Percentiles rank a stretch among this genome's conserved stretches.
Evolutionary conservation across 2,797 vertebrate genomes (phyloP).

Genomic region (Pelodytes ibericus): DNA sequence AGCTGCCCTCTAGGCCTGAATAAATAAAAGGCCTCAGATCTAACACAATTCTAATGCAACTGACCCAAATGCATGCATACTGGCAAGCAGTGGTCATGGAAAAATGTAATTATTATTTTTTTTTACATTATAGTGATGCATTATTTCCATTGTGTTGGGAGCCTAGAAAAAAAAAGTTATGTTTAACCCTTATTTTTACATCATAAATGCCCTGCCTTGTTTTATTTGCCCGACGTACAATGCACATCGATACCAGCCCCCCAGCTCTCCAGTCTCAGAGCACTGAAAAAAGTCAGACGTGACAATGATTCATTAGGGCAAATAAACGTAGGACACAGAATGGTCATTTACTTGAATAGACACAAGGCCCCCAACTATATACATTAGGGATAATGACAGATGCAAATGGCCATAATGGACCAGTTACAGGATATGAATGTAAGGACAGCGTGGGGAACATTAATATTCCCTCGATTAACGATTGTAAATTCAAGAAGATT

Average conservation of each 20-base stretch:
- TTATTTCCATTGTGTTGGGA: conserved; percentile 7
- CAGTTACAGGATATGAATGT: conserved; percentile 44
- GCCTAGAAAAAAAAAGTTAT: not conserved
- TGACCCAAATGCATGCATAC: conserved; percentile 23
- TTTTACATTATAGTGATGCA: conserved; percentile 10
- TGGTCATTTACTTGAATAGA: conserved; percentile 42
- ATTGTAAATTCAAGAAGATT: conserved; percentile 44
- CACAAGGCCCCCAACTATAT: conserved; percentile 36
- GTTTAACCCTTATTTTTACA: not conserved
- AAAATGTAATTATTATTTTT: conserved; percentile 47
- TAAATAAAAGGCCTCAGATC: conserved; percentile 36
- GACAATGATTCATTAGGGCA: conserved; percentile 50
- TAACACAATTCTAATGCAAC: conserved; percentile 29
- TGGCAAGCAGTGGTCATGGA: conserved; percentile 20
- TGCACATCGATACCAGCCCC: not conserved
- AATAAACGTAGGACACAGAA: conserved; percentile 35
- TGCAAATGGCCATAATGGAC: conserved; percentile 49
- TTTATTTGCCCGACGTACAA: not conserved
- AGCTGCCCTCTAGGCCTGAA: conserved; percentile 48
- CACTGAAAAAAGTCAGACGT: not conserved
- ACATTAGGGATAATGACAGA: conserved; percentile 51
- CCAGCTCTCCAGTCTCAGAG: not conserved
- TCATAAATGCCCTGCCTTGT: not conserved
- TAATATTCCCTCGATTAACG: conserved; percentile 48
- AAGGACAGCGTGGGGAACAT: conserved; percentile 31